Conservation (phyloP, 2,797 vertebrate genomes). For the Myotis pilosus region DNA sequence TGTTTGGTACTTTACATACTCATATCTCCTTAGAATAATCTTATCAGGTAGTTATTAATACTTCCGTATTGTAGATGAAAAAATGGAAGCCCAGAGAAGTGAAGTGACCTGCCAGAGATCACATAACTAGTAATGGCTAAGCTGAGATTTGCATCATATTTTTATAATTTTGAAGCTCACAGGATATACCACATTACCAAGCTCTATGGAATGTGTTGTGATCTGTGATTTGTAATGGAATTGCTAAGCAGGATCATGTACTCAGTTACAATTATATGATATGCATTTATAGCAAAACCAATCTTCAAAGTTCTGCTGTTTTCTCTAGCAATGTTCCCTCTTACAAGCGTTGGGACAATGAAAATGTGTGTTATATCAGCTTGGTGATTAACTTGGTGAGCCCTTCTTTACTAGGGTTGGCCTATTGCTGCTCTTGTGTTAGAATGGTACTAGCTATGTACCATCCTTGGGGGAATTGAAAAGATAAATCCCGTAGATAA, state of each 20-base stretch:
- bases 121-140: not conserved
- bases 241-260: not conserved
- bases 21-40: not conserved
- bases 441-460: not conserved
- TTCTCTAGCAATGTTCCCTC: not conserved
- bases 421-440: not conserved
- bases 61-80: not conserved
- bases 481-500: not conserved
- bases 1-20: slow-evolving; percentile 20
- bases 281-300: not conserved
- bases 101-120: slow-evolving; percentile 6
- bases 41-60: slow-evolving; percentile 18
- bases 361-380: not conserved
- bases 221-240: not conserved
- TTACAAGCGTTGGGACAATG: not conserved
- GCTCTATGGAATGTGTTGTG: not conserved
- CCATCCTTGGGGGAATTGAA: not conserved
- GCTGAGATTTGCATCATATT: not conserved
- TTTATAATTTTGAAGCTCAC: slow-evolving; percentile 44
- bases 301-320: slow-evolving; percentile 37
- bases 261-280: not conserved
- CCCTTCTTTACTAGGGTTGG: not conserved
- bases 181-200: not conserved
- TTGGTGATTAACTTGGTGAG: not conserved
- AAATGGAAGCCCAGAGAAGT: slow-evolving; percentile 10